Evolutionary conservation across 2,113 vertebrate species (phyloP).

Genomic region (Cyanoramphus novaezelandiae): DNA sequence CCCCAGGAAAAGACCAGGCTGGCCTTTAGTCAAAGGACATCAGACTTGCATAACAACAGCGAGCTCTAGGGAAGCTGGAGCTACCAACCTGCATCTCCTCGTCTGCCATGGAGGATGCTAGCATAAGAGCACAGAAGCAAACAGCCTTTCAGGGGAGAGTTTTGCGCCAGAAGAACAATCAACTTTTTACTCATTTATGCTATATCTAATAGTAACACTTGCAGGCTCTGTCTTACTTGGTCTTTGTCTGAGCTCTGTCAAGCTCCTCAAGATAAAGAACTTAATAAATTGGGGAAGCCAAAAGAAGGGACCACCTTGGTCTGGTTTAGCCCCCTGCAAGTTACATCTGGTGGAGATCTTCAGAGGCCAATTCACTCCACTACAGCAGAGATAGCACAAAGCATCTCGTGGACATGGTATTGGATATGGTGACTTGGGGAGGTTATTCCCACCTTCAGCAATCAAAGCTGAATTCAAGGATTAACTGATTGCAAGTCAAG

Average conservation of each 20-base stretch:
- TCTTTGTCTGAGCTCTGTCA: neutral
- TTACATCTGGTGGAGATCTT: neutral
- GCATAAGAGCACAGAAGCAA: neutral
- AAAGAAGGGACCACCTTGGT: neutral
- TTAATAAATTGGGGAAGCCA: neutral
- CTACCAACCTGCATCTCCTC: neutral
- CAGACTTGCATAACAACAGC: neutral
- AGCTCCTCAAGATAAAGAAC: neutral
- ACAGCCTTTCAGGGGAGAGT: neutral
- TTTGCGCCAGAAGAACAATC: neutral
- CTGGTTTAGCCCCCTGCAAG: neutral
- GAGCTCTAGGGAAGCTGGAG: neutral
- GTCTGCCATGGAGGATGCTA: accelerated
- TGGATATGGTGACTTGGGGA: neutral
- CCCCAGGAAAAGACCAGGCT: neutral
- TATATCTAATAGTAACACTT: neutral
- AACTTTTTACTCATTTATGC: neutral
- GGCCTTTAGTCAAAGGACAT: slow-evolving; percentile 23
- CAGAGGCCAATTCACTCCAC: neutral
- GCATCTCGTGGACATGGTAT: accelerated
- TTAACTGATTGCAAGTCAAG: neutral
- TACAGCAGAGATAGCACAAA: accelerated
- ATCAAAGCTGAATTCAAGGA: neutral
- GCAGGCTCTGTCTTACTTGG: neutral
- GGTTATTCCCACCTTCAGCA: neutral